Base-by-base conservation (phyloP, 2,888 invertebrate genomes). In the Leptothorax acervorum region DNA sequence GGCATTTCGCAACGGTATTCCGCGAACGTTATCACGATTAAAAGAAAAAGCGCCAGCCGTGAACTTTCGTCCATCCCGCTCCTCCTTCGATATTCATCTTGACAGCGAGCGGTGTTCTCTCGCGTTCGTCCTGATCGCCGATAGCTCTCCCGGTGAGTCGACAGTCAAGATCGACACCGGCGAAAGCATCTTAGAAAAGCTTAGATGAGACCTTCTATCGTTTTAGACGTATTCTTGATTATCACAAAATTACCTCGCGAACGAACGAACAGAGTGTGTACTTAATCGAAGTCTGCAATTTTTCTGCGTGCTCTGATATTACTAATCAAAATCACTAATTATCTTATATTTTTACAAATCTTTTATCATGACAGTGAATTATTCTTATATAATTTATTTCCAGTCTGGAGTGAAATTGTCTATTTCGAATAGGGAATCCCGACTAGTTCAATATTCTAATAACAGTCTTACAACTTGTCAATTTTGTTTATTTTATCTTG, bases 21-120 rank as follows among this genome's bases (percentile, higher is more conserved):
- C 73, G 28, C 70, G 83, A 57, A 53, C 73, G 85, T 90, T 90
- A 90, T 90, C 89, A 88, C 79, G 88, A 87, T 87, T 74, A 48
- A 65, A 70, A 79, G 85, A 85, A 87, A 88, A 85, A 78, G 78
- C 39, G 51, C 39, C 63, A 84, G 60, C 88, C 88, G 73, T 90
- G 87, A 90, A 90, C 89, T 90, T 89, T 90, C 70, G 70, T 84
- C 78, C 60, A 76, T 75, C 74, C 78, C 81, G 45, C 76, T 76
- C 78, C 63, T 75, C 60, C 79, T 63, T 70, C 68, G 85, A 88
- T 88, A 87, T 82, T 76, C 84, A 88, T 86, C 87, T 73, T 62
- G 84, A 85, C 76, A 45, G 85, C 55, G 79, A 84, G 71, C 65
- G 75, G 48, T 60, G 74, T 70, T 79, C 73, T 51, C 57, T 82